phyloP scores from a whole-genome alignment of 2,888 invertebrate species.

The Coelopa pilipes region DNA sequence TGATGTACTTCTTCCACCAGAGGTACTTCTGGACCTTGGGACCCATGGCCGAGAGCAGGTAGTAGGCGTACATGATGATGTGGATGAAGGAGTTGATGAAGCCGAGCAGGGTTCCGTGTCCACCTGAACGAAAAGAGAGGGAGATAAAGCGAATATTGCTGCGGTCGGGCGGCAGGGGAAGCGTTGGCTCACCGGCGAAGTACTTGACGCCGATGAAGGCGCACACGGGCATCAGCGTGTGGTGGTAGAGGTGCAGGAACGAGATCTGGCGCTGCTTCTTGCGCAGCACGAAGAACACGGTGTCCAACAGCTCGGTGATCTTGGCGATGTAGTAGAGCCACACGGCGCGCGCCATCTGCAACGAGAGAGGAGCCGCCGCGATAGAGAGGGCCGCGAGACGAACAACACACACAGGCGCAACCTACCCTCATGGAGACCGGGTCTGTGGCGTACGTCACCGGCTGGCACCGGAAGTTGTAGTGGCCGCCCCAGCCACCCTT shows the following conservation, averaged over 20 bases:
- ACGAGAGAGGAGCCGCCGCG: constrained; percentile 22
- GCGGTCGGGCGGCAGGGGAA: too few species aligned
- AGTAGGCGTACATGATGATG: constrained; percentile 92
- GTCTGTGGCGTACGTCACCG: constrained; percentile 74
- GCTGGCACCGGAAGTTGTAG: constrained; percentile 78
- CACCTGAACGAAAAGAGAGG: constrained; percentile 71
- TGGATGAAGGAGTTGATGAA: constrained; percentile 91
- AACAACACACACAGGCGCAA: constrained; percentile 2
- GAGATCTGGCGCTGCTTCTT: constrained; percentile 85
- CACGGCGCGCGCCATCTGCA: constrained; percentile 66
- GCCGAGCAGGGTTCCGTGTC: constrained; percentile 88
- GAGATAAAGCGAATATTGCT: background rate
- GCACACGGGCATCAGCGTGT: constrained; percentile 77
- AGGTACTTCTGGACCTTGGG: constrained; percentile 88
- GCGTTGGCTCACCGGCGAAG: constrained; percentile 71
- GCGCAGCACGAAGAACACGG: constrained; percentile 83
- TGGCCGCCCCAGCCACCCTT: constrained; percentile 71
- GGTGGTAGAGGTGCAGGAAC: constrained; percentile 89
- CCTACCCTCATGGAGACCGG: constrained; percentile 71
- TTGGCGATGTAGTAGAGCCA: constrained; percentile 68
- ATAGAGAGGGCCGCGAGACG: background rate
- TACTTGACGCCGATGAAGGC: constrained; percentile 78
- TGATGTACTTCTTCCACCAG: constrained; percentile 96
- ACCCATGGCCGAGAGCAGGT: constrained; percentile 87
- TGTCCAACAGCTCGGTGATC: constrained; percentile 65